A percentile compares a stretch with the other conserved stretches of the same genome.
These are phyloP conservation scores for Netelia fuscicornis DNA, from an alignment of 2,888 invertebrate genomes.

Conservation along the genomic window DNA sequence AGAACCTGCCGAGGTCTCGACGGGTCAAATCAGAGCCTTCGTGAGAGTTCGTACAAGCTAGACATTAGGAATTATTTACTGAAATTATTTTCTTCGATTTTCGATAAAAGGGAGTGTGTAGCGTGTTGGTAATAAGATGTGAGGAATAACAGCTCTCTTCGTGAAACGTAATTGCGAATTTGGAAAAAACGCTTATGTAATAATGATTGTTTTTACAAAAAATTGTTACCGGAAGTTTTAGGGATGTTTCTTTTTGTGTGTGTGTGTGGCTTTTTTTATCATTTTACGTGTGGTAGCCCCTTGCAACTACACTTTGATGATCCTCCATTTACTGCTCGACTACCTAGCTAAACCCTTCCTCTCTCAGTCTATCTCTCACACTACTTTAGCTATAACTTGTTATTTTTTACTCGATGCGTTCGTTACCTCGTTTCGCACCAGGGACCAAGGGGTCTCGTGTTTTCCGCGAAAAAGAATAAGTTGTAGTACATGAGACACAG, in stretches of 20 bases:
- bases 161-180: neutral
- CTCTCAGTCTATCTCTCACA: neutral
- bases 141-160: neutral
- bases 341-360: no score
- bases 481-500: constrained; percentile 19
- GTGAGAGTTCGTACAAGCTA: no score
- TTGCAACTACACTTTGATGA: no score
- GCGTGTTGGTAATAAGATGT: neutral
- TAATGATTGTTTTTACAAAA: neutral
- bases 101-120: neutral
- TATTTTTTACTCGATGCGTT: neutral
- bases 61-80: neutral
- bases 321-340: no score
- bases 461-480: constrained; percentile 46
- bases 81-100: neutral
- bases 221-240: constrained; percentile 8
- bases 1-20: no score
- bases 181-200: no score
- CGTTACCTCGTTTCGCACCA: constrained; percentile 11
- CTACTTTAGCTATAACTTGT: constrained; percentile 35
- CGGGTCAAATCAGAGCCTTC: no score
- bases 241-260: no score
- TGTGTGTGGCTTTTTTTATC: no score
- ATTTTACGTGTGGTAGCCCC: no score
- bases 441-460: constrained; percentile 30